Evolutionary conservation across 2,113 vertebrate species (phyloP).

Genomic region (Thunnus thynnus): DNA sequence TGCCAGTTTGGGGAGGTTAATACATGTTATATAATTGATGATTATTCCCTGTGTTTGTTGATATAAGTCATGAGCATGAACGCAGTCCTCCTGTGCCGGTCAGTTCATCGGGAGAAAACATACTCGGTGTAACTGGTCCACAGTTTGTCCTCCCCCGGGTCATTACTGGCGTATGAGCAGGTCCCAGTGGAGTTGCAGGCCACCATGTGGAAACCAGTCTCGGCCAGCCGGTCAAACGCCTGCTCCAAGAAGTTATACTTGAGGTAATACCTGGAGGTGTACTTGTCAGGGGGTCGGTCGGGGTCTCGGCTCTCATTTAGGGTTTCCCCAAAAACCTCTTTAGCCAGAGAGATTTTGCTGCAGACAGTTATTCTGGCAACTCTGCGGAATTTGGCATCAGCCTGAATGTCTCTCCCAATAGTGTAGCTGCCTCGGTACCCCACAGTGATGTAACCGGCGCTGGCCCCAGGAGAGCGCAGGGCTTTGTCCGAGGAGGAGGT

Average conservation of each 20-base stretch:
- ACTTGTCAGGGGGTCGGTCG: constrained; percentile 94
- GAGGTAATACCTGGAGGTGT: constrained; percentile 98
- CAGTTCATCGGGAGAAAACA: constrained; percentile 88
- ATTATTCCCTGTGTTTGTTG: not conserved
- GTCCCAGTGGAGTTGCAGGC: constrained; percentile 98
- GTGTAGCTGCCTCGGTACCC: constrained; percentile 97
- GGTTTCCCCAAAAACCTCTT: constrained; percentile 97
- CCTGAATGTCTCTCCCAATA: constrained; percentile 95
- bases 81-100: not conserved
- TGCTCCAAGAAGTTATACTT: constrained; percentile 99
- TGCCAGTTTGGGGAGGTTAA: constrained; percentile 14
- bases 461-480: constrained; percentile 86
- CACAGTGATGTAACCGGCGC: constrained; percentile 93
- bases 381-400: constrained; percentile 94
- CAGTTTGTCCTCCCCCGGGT: constrained; percentile 96
- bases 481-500: constrained; percentile 79
- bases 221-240: constrained; percentile 95
- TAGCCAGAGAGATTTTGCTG: constrained; percentile 94
- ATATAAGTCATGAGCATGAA: not conserved
- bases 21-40: not conserved
- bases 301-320: constrained; percentile 98
- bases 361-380: constrained; percentile 97
- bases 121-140: constrained; percentile 99
- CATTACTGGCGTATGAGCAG: constrained; percentile 92
- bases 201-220: constrained; percentile 96